These are phyloP conservation scores for Drosophila diplacantha DNA, from an alignment of 2,888 invertebrate species.

Conservation along the genomic window DNA sequence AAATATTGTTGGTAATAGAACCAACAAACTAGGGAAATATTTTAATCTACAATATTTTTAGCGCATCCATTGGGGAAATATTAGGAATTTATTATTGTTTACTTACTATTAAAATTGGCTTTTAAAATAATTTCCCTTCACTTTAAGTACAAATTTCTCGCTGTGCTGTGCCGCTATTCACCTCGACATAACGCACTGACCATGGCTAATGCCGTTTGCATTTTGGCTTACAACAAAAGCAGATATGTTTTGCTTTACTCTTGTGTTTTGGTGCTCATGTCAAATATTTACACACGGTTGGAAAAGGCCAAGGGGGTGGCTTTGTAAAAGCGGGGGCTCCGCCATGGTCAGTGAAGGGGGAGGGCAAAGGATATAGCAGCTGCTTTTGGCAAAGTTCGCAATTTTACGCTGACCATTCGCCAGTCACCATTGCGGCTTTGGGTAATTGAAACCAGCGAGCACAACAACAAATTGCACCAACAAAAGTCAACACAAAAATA, in stretches of 20 bases:
- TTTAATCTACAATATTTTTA: too few relatives aligned
- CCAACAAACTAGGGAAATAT: too few relatives aligned
- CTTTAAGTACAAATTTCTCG: background rate
- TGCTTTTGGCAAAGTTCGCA: conserved; percentile 2
- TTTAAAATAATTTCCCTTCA: background rate
- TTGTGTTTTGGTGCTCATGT: conserved; percentile 42
- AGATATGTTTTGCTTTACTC: conserved; percentile 25
- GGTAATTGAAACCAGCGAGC: conserved; percentile 58
- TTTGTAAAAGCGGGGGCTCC: conserved; percentile 9
- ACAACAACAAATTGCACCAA: conserved; percentile 19
- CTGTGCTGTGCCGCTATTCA: conserved; percentile 11
- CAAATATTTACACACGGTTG: conserved; percentile 58
- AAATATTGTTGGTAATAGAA: too few relatives aligned
- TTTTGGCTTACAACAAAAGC: conserved; percentile 55
- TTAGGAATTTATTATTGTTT: background rate
- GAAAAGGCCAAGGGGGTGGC: conserved; percentile 8
- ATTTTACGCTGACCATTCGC: conserved; percentile 20
- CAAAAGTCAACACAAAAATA: conserved; percentile 18
- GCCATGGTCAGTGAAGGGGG: background rate
- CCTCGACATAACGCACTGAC: conserved; percentile 46
- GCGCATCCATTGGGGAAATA: too few relatives aligned
- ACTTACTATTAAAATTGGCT: background rate
- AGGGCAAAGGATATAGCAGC: conserved; percentile 15
- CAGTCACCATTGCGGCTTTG: conserved; percentile 44
- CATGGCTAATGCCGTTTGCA: conserved; percentile 64